Conservation (phyloP, 2,888 invertebrate species). For the Stomorhina lunata region DNA sequence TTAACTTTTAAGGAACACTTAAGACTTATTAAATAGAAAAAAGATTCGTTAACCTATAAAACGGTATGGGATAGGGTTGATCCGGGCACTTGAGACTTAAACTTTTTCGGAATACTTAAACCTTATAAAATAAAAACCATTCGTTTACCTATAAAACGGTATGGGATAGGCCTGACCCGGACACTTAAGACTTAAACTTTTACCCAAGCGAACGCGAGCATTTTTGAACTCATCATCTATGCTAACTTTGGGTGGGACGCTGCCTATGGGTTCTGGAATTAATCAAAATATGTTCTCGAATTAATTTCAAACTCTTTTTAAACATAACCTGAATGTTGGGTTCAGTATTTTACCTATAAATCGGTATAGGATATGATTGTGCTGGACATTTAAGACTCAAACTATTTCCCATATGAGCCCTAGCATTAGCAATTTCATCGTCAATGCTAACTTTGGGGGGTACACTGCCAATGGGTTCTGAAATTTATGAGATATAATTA, state of each 20-base stretch:
- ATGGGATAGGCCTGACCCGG: slow-evolving; percentile 89
- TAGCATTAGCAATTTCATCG: slow-evolving; percentile 75
- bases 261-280: slow-evolving; percentile 81
- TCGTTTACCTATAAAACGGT: slow-evolving; percentile 88
- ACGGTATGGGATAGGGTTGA: no score
- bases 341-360: slow-evolving; percentile 83
- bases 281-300: background rate
- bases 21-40: no score
- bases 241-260: slow-evolving; percentile 83
- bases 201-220: slow-evolving; percentile 70
- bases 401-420: slow-evolving; percentile 74
- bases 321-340: slow-evolving; percentile 70
- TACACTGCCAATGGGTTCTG: slow-evolving; percentile 82
- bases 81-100: no score
- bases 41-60: no score
- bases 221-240: slow-evolving; percentile 79
- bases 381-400: slow-evolving; percentile 87
- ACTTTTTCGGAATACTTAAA: background rate
- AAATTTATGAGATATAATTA: no score
- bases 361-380: slow-evolving; percentile 87
- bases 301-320: background rate
- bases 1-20: no score
- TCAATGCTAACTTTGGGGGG: slow-evolving; percentile 84
- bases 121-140: background rate
- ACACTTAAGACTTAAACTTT: slow-evolving; percentile 84